Base-by-base conservation (phyloP, 2,113 vertebrate species). In the Carassius carassius region DNA sequence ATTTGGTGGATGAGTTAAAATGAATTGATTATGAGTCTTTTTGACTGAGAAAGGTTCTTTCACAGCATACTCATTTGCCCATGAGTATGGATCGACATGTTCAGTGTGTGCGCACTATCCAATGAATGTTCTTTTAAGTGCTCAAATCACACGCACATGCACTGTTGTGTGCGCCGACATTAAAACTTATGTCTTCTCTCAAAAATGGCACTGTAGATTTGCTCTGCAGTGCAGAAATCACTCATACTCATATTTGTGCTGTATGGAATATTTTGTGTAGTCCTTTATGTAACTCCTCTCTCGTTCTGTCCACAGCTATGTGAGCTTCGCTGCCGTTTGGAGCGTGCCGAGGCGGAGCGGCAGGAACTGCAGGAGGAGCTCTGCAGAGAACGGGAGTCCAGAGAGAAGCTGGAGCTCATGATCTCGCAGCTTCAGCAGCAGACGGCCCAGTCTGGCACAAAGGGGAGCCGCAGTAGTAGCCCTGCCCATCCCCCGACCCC, bases 301-400 rank as follows among this genome's bases (percentile, higher is more conserved):
- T 76, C 82, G 78, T 82, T 63, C 70, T 78, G 19, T 41, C n/a
- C 51, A 7, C 85, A 99, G 98, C 92, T 99, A 89, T 95, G 95
- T 35, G 97, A 99, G 89, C 85, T 99, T 87, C 95, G 96, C 63
- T 95, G 96, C 91, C 94, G 97, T 86, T 62, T 99, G 93, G 97
- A 98, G 87, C 95, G 94, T 0, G 97, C 97, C 0, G 98, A 99
- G 92, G 95, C 95, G 0, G 98, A 99, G 35, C 95, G 98, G n/a
- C 95, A 96, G 90, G 97, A 99, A 85, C 96, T 99, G 85, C 98
- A 99, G 78, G 97, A 98, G 76, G 97, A 98, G 85, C 95, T 99
- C 90, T 94, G 95, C 63, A 92, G 94, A 89, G 98, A 99, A 78
- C 94, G 98, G 75, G 97, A 99, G 89, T 97, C 97, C 7, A 95